These are phyloP conservation scores for Macrosiphum euphorbiae DNA, from an alignment of 2,888 invertebrate species.

Conservation along the genomic window DNA sequence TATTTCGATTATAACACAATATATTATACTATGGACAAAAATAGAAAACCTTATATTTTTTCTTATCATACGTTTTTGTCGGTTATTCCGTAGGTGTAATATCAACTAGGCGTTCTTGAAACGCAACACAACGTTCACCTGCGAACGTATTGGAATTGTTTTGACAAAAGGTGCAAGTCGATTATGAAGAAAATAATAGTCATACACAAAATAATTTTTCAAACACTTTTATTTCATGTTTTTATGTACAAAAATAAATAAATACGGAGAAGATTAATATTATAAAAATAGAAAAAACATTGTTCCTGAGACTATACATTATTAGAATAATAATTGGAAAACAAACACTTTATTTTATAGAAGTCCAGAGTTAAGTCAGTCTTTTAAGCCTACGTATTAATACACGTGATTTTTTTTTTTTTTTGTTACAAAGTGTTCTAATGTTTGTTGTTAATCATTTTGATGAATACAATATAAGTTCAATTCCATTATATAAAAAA, in stretches of 20 bases:
- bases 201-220: conserved; percentile 34
- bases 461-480: conserved; percentile 55
- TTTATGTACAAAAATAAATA: conserved; percentile 62
- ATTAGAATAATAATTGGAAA: conserved; percentile 55
- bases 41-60: background rate
- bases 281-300: conserved; percentile 61
- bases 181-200: background rate
- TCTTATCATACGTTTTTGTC: background rate
- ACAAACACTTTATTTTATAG: conserved; percentile 49
- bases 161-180: background rate
- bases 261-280: conserved; percentile 53
- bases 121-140: conserved; percentile 44
- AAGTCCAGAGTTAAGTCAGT: conserved; percentile 63
- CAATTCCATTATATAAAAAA: conserved; percentile 36
- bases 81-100: background rate
- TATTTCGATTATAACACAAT: background rate
- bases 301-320: conserved; percentile 55
- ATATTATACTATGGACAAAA: background rate
- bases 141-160: background rate
- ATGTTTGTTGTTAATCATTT: conserved; percentile 47
- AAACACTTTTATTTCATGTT: conserved; percentile 57
- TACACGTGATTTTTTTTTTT: conserved; percentile 47
- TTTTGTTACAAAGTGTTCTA: conserved; percentile 36
- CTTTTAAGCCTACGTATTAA: conserved; percentile 61
- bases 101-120: conserved; percentile 14